Percentiles rank a stretch among this genome's conserved stretches.
phyloP scores from a whole-genome alignment of 2,797 vertebrate genomes.

The Falco biarmicus region DNA sequence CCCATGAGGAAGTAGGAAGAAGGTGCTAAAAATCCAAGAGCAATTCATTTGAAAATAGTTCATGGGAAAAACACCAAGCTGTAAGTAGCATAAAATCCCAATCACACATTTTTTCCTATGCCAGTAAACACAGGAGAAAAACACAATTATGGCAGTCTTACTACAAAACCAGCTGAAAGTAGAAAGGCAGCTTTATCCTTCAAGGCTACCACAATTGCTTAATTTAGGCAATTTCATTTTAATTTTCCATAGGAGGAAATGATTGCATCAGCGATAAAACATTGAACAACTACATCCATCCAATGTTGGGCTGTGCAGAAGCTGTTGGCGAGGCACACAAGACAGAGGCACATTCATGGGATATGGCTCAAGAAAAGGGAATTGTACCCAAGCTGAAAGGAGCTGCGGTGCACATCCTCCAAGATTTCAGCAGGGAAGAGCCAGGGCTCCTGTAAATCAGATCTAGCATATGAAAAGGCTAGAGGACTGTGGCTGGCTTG shows the following conservation, averaged over 20 bases:
- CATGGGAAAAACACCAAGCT: background rate
- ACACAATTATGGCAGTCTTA: background rate
- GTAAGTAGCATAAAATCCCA: background rate
- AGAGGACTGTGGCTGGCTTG: background rate
- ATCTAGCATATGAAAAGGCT: background rate
- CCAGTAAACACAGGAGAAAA: slow-evolving; percentile 5
- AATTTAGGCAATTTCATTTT: background rate
- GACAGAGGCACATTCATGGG: slow-evolving; percentile 28
- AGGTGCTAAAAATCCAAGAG: slow-evolving; percentile 12
- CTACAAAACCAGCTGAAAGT: background rate
- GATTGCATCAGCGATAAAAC: background rate
- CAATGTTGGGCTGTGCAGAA: background rate
- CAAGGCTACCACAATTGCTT: background rate
- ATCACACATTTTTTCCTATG: slow-evolving; percentile 11
- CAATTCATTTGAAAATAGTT: background rate
- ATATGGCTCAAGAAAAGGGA: background rate
- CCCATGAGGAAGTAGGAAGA: background rate
- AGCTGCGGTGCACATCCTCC: background rate
- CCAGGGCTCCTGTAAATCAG: background rate
- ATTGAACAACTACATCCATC: background rate
- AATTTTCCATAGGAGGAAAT: slow-evolving; percentile 36
- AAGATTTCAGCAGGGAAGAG: background rate
- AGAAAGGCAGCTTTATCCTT: slow-evolving; percentile 46
- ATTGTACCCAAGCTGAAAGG: slow-evolving; percentile 12
- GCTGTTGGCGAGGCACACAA: background rate